Percentiles rank a stretch among this genome's conserved stretches.
Conservation (phyloP, 2,113 vertebrate genomes). For the Chauna torquata region DNA sequence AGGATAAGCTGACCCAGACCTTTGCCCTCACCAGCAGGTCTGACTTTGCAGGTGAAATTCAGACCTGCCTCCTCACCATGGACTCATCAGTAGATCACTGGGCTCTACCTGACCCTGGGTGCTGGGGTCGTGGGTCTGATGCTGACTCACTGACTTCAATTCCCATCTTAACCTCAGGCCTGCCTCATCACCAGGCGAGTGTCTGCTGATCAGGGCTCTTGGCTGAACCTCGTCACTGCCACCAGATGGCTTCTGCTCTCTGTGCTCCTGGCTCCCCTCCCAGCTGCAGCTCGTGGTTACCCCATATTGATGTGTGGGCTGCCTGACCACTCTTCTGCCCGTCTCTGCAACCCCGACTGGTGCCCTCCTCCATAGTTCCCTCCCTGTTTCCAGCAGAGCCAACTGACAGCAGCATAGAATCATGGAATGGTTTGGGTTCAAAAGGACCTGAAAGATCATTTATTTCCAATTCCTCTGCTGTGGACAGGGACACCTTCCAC, state of each 20-base stretch:
- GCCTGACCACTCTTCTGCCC: not conserved
- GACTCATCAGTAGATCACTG: not conserved
- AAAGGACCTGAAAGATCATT: not conserved
- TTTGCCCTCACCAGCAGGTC: not conserved
- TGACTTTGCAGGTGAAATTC: not conserved
- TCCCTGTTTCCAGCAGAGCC: not conserved
- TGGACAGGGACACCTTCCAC: not conserved
- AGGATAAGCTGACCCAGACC: not conserved
- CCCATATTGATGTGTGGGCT: not conserved
- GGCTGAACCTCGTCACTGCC: not conserved
- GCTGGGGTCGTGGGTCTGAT: not conserved
- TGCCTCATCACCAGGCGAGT: not conserved
- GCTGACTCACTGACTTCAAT: not conserved
- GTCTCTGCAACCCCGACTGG: not conserved
- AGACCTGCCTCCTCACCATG: fast-evolving
- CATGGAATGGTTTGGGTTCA: not conserved
- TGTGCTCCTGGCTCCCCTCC: not conserved
- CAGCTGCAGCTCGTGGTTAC: too few species aligned
- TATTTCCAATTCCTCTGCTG: not conserved
- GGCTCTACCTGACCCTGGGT: not conserved
- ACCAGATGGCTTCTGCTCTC: not conserved
- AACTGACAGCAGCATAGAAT: not conserved
- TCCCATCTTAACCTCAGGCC: not conserved
- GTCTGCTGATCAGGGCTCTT: fast-evolving
- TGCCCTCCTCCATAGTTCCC: too few species aligned